A percentile compares a stretch with the other conserved stretches of the same genome.
Conservation (phyloP, 2,797 vertebrate species). For the Syngnathus rostellatus region DNA sequence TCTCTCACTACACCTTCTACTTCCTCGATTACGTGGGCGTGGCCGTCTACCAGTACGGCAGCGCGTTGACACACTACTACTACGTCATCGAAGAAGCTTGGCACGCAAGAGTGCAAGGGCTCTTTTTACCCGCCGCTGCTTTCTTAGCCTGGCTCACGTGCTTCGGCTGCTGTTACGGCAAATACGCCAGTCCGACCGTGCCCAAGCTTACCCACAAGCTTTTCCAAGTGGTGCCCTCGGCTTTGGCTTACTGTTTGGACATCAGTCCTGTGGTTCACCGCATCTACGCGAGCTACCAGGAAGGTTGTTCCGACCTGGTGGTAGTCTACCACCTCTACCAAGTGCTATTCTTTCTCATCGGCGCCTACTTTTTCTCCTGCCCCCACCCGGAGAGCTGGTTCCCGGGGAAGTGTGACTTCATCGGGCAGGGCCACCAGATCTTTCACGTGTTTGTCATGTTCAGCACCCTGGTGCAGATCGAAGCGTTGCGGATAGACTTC, state of each 20-base stretch:
- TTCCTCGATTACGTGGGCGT: conserved; percentile 95
- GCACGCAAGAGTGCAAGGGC: conserved; percentile 68
- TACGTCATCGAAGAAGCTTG: conserved; percentile 82
- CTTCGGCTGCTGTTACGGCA: conserved; percentile 87
- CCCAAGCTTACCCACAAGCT: conserved; percentile 70
- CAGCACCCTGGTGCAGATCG: conserved; percentile 87
- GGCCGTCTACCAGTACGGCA: conserved; percentile 88
- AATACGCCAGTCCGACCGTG: conserved; percentile 71
- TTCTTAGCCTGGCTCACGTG: conserved; percentile 90
- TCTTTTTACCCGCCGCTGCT: conserved; percentile 78
- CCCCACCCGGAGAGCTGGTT: conserved; percentile 90
- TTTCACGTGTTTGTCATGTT: conserved; percentile 87
- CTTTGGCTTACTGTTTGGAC: conserved; percentile 84
- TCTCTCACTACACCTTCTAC: conserved; percentile 92
- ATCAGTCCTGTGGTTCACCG: conserved; percentile 90
- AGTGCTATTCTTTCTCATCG: conserved; percentile 82
- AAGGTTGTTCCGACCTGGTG: conserved; percentile 68
- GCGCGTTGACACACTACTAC: conserved; percentile 86
- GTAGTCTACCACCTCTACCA: conserved; percentile 85
- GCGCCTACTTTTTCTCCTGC: conserved; percentile 88
- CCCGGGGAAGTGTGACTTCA: conserved; percentile 82
- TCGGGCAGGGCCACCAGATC: conserved; percentile 92
- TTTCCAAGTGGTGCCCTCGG: conserved; percentile 87
- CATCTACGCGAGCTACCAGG: conserved; percentile 71
- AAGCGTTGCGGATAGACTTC: conserved; percentile 86